Evolutionary conservation across 2,888 invertebrate species (phyloP), one percentile per base, ranked within the genome.

Genomic region (Lymantria dispar): DNA sequence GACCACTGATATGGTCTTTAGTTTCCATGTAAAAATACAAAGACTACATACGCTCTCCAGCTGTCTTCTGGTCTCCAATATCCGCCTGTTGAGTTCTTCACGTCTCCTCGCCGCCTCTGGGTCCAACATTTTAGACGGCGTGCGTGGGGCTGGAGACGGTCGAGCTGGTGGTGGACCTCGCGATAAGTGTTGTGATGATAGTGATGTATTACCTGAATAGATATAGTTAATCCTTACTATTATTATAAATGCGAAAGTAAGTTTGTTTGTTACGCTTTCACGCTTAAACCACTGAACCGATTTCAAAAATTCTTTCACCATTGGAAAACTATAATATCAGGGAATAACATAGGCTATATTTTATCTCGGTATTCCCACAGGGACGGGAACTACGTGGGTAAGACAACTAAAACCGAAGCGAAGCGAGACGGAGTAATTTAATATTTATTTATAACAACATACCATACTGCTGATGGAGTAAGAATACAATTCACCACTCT

Each of bases 21-120:
- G 5, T 22, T 22, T 22, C 22, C 5, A 22, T 3, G 7, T 36
- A 7, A 7, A 36, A n/a, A 11, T 22, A 2, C 22, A 5, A 22
- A 22, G 5, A 3, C 3, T 15, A 93, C 95, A 94, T 82, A 98
- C 98, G 78, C 95, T 97, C 90, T 97, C 97, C 57, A 98, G 85
- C 83, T 97, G 97, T 62, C 95, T 93, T 74, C 96, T 94, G 0
- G 97, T 97, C 86, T 97, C 97, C 72, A 96, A 94, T 52, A 88
- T 88, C 60, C 97, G 92, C 77, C 96, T 93, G 70, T 95, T 94
- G 58, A 98, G 90, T 74, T 98, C 97, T 79, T 97, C 96, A 5
- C 96, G 83, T 50, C 94, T 93, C 47, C 94, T 90, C 0, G 92
- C 90, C 0, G 94, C 93, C 54, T 95, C 95, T 0, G 93, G 90